Evolutionary conservation across 2,888 invertebrate genomes (phyloP).

Genomic region (Celastrina argiolus): DNA sequence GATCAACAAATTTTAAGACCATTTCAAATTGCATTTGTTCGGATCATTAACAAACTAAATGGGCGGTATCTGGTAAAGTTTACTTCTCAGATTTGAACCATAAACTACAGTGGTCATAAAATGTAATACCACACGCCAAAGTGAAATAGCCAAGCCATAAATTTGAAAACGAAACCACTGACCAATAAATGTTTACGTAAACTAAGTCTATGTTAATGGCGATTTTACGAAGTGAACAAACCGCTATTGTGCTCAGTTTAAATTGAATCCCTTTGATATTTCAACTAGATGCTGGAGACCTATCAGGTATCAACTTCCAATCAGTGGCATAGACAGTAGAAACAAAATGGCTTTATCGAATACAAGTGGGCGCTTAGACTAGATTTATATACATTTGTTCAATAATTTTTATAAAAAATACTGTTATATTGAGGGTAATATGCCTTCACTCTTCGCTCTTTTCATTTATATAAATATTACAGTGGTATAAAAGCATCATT

Average conservation of each 20-base stretch:
- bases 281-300: not conserved
- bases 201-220: conserved; percentile 13
- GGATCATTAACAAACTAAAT: not conserved
- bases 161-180: not conserved
- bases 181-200: not conserved
- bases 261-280: not conserved
- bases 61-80: not conserved
- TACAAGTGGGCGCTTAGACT: no score
- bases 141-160: not conserved
- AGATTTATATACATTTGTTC: no score
- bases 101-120: not conserved
- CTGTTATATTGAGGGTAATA: no score
- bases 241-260: not conserved
- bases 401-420: no score
- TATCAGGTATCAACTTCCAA: no score
- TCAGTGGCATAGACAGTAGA: no score
- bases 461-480: no score
- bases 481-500: no score
- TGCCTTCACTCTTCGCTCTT: no score
- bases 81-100: not conserved
- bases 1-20: not conserved
- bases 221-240: conserved; percentile 11
- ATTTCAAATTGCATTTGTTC: not conserved
- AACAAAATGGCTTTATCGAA: no score
- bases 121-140: not conserved